Evolutionary conservation across 1,140 invertebrate species (phyloP).

Genomic region (Heliconius nattereri): DNA sequence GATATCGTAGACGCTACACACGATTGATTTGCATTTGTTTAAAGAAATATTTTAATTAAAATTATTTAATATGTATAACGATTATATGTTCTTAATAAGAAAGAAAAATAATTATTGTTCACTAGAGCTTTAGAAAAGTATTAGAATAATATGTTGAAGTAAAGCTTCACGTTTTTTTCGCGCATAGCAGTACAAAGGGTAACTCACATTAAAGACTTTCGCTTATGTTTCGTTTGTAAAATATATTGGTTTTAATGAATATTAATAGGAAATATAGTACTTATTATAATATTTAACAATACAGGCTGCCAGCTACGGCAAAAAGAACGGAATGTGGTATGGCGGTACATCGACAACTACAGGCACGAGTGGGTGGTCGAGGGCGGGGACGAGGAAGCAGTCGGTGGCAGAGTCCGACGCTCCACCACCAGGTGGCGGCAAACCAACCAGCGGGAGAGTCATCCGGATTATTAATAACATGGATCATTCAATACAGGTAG

Average conservation of each 20-base stretch:
- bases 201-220: not conserved
- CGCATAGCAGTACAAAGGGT: no score
- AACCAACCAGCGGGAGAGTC: constrained; percentile 90
- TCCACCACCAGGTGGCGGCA: constrained; percentile 85
- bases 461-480: constrained; percentile 95
- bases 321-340: constrained; percentile 93
- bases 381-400: constrained; percentile 86
- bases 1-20: no score
- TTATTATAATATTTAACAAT: not conserved
- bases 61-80: no score
- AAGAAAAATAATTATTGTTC: no score
- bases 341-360: constrained; percentile 82
- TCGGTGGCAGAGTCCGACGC: constrained; percentile 88
- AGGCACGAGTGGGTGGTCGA: constrained; percentile 81
- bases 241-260: no score
- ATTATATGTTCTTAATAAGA: no score
- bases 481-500: constrained; percentile 93
- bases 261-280: no score
- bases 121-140: no score
- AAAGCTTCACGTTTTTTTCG: no score
- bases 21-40: no score
- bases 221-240: not conserved
- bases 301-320: constrained; percentile 91
- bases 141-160: no score
- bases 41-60: no score